Base-by-base conservation (phyloP, 1,140 invertebrate genomes). In the Lepidurus arcticus region DNA sequence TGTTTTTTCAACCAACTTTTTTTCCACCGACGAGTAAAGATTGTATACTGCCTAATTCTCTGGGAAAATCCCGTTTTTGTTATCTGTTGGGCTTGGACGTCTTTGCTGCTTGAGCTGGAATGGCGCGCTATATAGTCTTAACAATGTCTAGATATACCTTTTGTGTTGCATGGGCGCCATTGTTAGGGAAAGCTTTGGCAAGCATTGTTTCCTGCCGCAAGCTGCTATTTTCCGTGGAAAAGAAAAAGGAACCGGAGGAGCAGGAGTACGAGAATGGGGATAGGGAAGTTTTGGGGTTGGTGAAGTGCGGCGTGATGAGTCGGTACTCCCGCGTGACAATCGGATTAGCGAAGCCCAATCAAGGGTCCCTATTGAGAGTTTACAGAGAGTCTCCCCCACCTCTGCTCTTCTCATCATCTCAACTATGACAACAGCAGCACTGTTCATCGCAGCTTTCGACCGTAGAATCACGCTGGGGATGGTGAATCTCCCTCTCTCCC, bases 261-360 rank as follows among this genome's bases (percentile, higher is more conserved):
- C 16, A 65, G n/a, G 21, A 65, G 16, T 65, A 21, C 16, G 53
- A 65, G 53, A 65, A 65, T 65, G 21, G 53, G 16, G 53, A 21
- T 21, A n/a, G 53, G 53, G 13, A 65, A 65, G n/a, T 65, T 65
- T 65, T 21, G 34, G 13, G 53, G 53, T 65, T 65, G 53, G 9
- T 65, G 53, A 65, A 65, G 53, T 65, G 53, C 53, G 53, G 53
- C 53, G 53, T 65, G 53, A 65, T 65, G 53, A 65, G 53, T 65
- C 53, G 53, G 53, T 65, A 65, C 53, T 65, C 53, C 53, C 53
- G 53, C 53, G 53, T 65, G 53, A 65, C 53, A 65, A 65, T 65
- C 53, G 53, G 53, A 65, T 65, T 65, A 65, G 53, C 53, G 53
- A 65, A 65, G 53, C 53, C 53, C 53, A 65, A 65, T 65, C 53